Conservation (phyloP, 2,113 vertebrate species). For the Sinocyclocheilus rhinocerous region DNA sequence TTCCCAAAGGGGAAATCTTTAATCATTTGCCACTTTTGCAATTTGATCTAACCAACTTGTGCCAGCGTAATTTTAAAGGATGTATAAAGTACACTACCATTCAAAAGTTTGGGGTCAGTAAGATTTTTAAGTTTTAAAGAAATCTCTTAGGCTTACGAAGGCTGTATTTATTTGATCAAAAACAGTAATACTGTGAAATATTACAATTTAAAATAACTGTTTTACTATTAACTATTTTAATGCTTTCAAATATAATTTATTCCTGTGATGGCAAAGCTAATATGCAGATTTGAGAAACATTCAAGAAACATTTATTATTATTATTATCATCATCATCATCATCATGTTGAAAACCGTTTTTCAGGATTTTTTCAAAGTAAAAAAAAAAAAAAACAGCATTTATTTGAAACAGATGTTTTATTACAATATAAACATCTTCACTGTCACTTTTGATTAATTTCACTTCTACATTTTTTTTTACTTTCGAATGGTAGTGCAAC, state of each 20-base stretch:
- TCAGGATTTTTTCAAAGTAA: too few relatives aligned
- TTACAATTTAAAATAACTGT: not conserved
- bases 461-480: too few relatives aligned
- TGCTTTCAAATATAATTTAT: not conserved
- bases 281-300: not conserved
- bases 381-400: too few relatives aligned
- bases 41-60: not conserved
- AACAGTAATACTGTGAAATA: too few relatives aligned
- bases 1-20: too few relatives aligned
- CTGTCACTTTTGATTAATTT: not conserved
- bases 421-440: not conserved
- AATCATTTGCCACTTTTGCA: not conserved
- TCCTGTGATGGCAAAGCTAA: not conserved
- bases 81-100: not conserved
- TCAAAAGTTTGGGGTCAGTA: not conserved
- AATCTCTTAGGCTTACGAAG: not conserved
- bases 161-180: not conserved
- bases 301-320: not conserved
- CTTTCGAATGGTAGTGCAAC: not conserved
- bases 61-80: not conserved
- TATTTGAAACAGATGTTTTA: not conserved
- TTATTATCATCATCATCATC: too few relatives aligned
- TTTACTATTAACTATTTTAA: not conserved
- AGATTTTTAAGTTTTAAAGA: not conserved
- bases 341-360: too few relatives aligned